A percentile compares a stretch with the other conserved stretches of the same genome.
Conservation (phyloP, 2,113 vertebrate species). For the Alexandromys fortis region DNA sequence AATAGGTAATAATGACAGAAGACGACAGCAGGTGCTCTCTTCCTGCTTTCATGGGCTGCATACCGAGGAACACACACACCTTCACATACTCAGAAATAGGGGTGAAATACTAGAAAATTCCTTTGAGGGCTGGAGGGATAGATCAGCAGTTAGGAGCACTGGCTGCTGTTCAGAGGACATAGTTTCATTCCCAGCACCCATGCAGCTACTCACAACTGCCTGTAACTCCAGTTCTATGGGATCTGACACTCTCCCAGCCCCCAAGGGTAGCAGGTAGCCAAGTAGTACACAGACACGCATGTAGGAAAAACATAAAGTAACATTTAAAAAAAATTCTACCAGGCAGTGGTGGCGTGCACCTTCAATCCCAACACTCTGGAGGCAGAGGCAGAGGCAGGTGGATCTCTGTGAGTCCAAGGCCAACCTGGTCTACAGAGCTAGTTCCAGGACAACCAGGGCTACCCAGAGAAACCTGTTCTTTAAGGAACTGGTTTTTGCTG, state of each 20-base stretch:
- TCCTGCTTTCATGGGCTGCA: background rate
- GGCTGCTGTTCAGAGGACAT: background rate
- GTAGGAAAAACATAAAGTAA: background rate
- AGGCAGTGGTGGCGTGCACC: too few species aligned
- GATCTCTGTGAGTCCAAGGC: too few species aligned
- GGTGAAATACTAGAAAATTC: background rate
- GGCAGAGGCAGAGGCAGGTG: too few species aligned
- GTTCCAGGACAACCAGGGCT: too few species aligned
- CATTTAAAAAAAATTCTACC: background rate
- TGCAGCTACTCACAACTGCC: background rate
- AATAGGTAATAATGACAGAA: too few species aligned
- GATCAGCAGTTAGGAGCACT: background rate
- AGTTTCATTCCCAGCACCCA: background rate
- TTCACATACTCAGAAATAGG: background rate
- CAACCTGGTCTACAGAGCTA: too few species aligned
- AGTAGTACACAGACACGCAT: background rate
- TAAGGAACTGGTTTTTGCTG: background rate
- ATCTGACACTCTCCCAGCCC: background rate
- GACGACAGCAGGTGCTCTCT: background rate
- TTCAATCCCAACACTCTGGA: too few species aligned
- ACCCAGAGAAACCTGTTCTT: background rate
- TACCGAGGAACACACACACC: background rate
- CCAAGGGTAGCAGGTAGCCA: background rate
- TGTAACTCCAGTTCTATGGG: background rate
- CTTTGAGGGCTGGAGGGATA: background rate